Evolutionary conservation across 2,113 vertebrate species (phyloP).

Genomic region (Willisornis vidua): DNA sequence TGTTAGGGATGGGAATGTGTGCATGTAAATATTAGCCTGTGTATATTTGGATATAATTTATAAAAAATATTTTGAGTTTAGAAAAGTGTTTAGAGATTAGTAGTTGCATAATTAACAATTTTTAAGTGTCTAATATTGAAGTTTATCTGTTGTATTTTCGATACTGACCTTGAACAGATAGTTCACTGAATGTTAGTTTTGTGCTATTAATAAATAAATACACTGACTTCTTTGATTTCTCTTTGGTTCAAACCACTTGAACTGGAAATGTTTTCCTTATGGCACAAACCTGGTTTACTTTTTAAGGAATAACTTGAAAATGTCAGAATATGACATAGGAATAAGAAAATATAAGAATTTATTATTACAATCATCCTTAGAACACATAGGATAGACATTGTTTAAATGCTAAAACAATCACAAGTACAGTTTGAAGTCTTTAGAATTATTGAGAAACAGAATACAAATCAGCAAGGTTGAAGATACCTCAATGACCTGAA

Average conservation of each 20-base stretch:
- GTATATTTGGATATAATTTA: not conserved
- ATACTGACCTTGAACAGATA: not conserved
- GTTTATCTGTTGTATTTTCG: not conserved
- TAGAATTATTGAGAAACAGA: not conserved
- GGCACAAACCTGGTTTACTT: not conserved
- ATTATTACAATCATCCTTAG: not conserved
- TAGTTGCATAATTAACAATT: not conserved
- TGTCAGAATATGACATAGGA: not conserved
- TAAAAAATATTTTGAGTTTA: not conserved
- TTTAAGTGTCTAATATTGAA: not conserved
- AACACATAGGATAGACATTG: not conserved
- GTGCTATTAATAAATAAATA: not conserved
- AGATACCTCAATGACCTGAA: not conserved
- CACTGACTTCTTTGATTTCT: not conserved
- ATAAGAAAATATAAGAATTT: not conserved
- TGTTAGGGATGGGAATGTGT: not conserved
- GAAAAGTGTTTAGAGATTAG: not conserved
- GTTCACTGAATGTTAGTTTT: not conserved
- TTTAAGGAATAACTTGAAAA: not conserved
- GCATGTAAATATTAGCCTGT: not conserved
- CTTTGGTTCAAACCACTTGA: not conserved
- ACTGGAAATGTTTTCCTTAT: not conserved
- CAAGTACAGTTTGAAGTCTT: not conserved
- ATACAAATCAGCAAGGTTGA: not conserved
- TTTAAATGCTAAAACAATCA: not conserved